Evolutionary conservation across 1,140 invertebrate genomes (phyloP).

Genomic region (Ptiloglossa arizonensis): DNA sequence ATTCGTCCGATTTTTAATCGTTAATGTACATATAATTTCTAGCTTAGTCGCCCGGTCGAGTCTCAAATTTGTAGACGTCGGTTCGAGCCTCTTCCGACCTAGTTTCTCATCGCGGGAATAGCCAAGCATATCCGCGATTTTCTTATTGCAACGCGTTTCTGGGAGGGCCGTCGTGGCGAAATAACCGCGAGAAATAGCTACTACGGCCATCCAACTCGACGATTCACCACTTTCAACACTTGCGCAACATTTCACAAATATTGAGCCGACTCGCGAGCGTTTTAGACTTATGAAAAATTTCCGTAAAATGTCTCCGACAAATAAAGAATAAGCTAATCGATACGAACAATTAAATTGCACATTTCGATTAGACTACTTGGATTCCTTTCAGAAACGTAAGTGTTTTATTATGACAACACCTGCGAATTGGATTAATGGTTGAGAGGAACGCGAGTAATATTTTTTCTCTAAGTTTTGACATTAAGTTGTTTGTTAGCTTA

Average conservation of each 20-base stretch:
- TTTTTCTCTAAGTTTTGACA: too few species aligned
- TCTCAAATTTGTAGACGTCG: slow-evolving; percentile 11
- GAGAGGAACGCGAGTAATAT: too few species aligned
- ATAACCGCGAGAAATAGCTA: slow-evolving; percentile 59
- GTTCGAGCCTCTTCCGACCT: slow-evolving; percentile 54
- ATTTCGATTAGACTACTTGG: too few species aligned
- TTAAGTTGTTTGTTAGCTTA: too few species aligned
- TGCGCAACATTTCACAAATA: slow-evolving; percentile 18
- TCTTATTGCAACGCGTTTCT: slow-evolving; percentile 59
- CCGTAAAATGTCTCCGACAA: too few species aligned
- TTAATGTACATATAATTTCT: slow-evolving; percentile 15
- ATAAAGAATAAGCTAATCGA: too few species aligned
- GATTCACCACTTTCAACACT: slow-evolving; percentile 51
- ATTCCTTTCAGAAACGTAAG: too few species aligned
- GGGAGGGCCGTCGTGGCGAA: slow-evolving; percentile 42
- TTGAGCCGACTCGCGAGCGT: neutral
- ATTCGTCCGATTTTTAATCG: neutral
- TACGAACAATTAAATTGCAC: too few species aligned
- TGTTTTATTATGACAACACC: too few species aligned
- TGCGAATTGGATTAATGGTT: too few species aligned
- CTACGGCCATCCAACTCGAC: slow-evolving; percentile 30
- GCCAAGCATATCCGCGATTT: slow-evolving; percentile 60
- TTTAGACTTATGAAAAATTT: too few species aligned
- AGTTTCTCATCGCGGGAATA: slow-evolving; percentile 65
- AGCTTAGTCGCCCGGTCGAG: slow-evolving; percentile 19